Base-by-base conservation (phyloP, 2,888 invertebrate genomes). In the Aspidapion aeneum region DNA sequence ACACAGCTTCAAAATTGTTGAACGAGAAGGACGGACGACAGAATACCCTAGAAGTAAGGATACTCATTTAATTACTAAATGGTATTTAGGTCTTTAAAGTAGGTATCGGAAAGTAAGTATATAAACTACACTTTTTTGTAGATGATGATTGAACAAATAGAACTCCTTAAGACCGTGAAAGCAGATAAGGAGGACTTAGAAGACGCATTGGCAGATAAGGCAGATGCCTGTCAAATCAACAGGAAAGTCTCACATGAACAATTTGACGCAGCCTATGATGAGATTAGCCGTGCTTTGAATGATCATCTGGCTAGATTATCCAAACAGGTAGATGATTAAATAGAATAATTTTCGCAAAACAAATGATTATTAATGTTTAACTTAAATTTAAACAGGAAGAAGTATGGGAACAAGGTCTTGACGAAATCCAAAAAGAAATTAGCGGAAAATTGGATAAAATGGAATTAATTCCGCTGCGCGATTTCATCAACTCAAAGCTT, bases 181-280 rank as follows among this genome's bases (percentile, higher is more conserved):
- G 84, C 90, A 2, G 89, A 90, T 70, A 86, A 87, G 65, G 87
- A 87, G 69, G 89, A 90, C 69, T 82, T 91, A 70, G 86, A 87
- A 63, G 88, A 89, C 65, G 86, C 89, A 1, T 80, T 91, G 70
- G 89, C 90, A 0, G 88, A 90, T 62, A 91, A 91, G 77, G 91
- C 90, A 0, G 90, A 91, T 74, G 81, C 87, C 58, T 84, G 85
- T 1, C 82, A 85, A 74, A 79, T 91, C 63, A 87, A 90, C 61
- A 82, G 87, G 51, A 91, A 91, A 74, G 90, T 91, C 5, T 90
- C 90, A 0, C 83, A 87, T 65, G 89, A 89, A 65, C 86, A 88
- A 73, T 87, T 91, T 74, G 88, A 90, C 70, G 82, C 85, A 58
- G 87, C 86, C 9, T 88, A 87, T 67, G 87, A 88, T 61, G 89